phyloP scores from a whole-genome alignment of 2,797 vertebrate species.

The Bufotes viridis region DNA sequence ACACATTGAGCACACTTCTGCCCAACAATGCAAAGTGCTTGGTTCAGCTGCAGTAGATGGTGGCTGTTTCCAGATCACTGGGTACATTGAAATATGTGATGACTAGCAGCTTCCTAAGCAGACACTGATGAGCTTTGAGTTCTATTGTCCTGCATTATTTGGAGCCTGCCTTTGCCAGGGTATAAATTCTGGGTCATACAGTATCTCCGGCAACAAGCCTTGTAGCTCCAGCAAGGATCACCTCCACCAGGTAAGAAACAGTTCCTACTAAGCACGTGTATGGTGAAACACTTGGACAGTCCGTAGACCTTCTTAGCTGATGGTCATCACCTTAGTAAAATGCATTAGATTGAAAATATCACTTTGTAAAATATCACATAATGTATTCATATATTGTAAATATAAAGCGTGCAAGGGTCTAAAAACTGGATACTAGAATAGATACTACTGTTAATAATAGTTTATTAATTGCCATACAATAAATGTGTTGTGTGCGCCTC shows the following conservation, averaged over 20 bases:
- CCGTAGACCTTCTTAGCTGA: not conserved
- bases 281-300: not conserved
- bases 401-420: not conserved
- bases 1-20: conserved; percentile 49
- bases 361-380: not conserved
- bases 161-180: conserved; percentile 85
- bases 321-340: not conserved
- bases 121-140: conserved; percentile 86
- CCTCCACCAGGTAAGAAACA: conserved; percentile 87
- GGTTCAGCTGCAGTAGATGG: conserved; percentile 68
- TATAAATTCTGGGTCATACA: conserved; percentile 83
- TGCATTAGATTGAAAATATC: not conserved
- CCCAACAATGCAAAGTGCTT: conserved; percentile 82
- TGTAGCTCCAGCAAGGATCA: conserved; percentile 78
- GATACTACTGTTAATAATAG: not conserved
- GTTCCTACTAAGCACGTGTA: conserved; percentile 36
- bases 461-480: not conserved
- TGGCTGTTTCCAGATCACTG: conserved; percentile 72
- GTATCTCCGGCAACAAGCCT: conserved; percentile 78
- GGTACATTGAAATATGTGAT: conserved; percentile 76
- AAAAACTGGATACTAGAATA: not conserved
- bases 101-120: conserved; percentile 75
- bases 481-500: not conserved
- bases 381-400: not conserved
- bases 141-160: conserved; percentile 81